These are phyloP conservation scores for Acrossocheilus wenchowensis DNA, from an alignment of 2,797 vertebrate species.

Conservation along the genomic window DNA sequence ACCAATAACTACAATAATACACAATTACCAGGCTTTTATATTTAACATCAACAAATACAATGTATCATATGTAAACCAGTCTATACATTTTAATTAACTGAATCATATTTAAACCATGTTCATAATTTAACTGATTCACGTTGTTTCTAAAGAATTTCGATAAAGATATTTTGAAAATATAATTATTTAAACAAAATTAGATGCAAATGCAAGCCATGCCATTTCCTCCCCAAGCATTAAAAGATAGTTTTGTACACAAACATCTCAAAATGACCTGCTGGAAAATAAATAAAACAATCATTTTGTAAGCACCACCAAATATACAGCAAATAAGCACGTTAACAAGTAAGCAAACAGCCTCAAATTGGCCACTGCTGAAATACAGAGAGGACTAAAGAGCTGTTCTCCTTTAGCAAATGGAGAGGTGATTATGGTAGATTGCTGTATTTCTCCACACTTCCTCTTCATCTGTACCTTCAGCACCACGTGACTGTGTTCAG, in stretches of 20 bases:
- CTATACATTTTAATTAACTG: not conserved
- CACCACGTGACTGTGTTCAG: conserved; percentile 57
- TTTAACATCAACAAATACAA: not conserved
- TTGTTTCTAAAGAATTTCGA: not conserved
- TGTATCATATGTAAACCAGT: not conserved
- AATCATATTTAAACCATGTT: not conserved
- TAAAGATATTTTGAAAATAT: not conserved
- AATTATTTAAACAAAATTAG: not conserved
- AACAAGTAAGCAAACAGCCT: conserved; percentile 66
- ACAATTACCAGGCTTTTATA: not conserved
- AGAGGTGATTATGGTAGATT: conserved; percentile 75
- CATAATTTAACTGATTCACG: not conserved
- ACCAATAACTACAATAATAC: not conserved
- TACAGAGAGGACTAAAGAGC: conserved; percentile 64
- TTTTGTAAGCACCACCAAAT: conserved; percentile 44
- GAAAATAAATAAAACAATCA: not conserved
- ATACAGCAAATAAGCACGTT: conserved; percentile 57
- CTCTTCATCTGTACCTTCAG: conserved; percentile 70
- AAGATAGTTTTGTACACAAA: not conserved
- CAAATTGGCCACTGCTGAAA: conserved; percentile 66
- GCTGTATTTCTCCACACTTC: conserved; percentile 64
- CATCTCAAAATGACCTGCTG: not conserved
- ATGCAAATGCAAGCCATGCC: not conserved
- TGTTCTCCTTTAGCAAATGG: conserved; percentile 67
- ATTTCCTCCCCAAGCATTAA: not conserved